Evolutionary conservation across 2,113 vertebrate genomes (phyloP), one percentile per base, ranked within the genome.

Genomic region (Pomatostomus ruficeps): DNA sequence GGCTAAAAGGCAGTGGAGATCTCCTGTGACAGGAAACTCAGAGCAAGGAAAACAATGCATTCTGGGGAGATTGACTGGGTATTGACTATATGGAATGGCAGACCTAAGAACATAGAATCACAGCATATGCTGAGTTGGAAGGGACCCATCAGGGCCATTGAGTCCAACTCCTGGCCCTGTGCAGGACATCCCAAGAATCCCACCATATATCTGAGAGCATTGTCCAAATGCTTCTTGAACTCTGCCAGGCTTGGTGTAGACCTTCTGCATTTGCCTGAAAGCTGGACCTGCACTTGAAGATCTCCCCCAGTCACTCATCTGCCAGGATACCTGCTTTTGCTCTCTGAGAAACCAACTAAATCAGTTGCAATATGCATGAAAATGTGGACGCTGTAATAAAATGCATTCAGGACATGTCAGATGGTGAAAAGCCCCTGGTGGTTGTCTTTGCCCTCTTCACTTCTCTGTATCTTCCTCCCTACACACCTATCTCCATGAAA

Each of bases 371-470:
- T 10, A 63, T 18, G 16, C 52, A 42, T 23, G 52, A 87, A 92
- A 72, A 52, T 0, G 0, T 36, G 42, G 23, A 65, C 1, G 0
- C 7, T 52, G 13, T 48, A 65, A 62, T 57, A 58, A 83, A 13
- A 7, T 26, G 4, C 29, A 18, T 80, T 90, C 23, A 78, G 61
- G 15, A 20, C 26, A 26, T 26, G 6, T 48, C 36, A 52, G 28
- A n/a, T 33, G 1, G 11, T 73, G 11, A 72, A 85, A 92, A 83
- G 16, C 6, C 6, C 4, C 33, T 58, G 33, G 4, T 14, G 19
- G 35, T 20, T 89, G 29, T 59, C 62, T 88, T 74, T 42, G 26
- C 12, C 33, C 12, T 51, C 15, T 79, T 68, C 18, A 42, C 19
- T 46, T 72, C 43, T 38, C 18, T 68, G 7, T 51, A 2, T 75